A percentile compares a stretch with the other conserved stretches of the same genome.
phyloP scores from a whole-genome alignment of 1,140 invertebrate species.

The Diabrotica undecimpunctata region DNA sequence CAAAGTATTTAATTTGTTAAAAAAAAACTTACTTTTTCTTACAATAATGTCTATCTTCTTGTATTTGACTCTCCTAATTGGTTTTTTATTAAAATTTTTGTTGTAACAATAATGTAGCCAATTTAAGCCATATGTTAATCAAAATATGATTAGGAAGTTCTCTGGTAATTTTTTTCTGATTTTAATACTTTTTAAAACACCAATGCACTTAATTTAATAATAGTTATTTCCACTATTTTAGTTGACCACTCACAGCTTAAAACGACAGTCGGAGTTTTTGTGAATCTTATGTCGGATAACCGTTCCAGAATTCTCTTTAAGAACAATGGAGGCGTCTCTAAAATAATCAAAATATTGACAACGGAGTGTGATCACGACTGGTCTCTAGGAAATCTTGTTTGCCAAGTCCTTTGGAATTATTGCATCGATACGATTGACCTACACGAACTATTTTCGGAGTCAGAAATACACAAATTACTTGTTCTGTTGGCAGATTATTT shows the following conservation, averaged over 20 bases:
- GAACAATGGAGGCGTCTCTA: slow-evolving; percentile 45
- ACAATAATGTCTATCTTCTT: no score
- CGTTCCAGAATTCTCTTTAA: slow-evolving; percentile 54
- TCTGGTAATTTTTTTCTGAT: no score
- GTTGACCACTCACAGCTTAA: slow-evolving; percentile 57
- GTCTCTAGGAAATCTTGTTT: slow-evolving; percentile 58
- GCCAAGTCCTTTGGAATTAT: slow-evolving; percentile 70
- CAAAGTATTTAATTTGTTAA: no score
- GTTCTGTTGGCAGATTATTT: slow-evolving; percentile 57
- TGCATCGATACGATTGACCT: slow-evolving; percentile 56
- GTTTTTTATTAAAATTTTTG: no score
- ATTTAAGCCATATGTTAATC: no score
- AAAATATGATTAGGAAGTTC: no score
- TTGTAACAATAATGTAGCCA: no score
- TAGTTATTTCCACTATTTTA: slow-evolving; percentile 40
- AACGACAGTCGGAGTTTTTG: slow-evolving; percentile 63
- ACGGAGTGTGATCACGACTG: slow-evolving; percentile 58
- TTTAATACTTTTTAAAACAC: no score
- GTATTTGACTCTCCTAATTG: no score
- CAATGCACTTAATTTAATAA: no score
- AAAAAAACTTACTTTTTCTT: no score
- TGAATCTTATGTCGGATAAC: slow-evolving; percentile 65
- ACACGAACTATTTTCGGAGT: slow-evolving; percentile 50
- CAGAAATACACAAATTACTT: slow-evolving; percentile 54
- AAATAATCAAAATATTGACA: slow-evolving; percentile 55